phyloP scores from a whole-genome alignment of 2,888 invertebrate species.

The Microplitis deprimator region DNA sequence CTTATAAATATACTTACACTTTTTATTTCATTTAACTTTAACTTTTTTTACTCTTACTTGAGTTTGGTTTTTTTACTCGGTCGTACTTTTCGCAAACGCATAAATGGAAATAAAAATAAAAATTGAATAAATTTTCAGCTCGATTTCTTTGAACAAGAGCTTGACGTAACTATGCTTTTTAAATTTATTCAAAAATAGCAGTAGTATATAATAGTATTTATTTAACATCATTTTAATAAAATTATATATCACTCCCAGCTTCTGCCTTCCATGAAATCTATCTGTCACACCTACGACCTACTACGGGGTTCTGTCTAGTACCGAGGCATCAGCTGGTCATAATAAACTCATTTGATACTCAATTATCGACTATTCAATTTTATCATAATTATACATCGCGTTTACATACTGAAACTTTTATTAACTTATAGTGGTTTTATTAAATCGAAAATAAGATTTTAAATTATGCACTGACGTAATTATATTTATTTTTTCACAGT shows the following conservation, averaged over 20 bases:
- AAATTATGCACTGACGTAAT: no score
- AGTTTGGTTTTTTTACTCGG: neutral
- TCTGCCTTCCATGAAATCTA: slow-evolving; percentile 50
- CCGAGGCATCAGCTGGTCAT: neutral
- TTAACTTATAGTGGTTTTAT: no score
- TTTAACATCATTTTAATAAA: neutral
- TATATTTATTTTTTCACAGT: no score
- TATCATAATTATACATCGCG: no score
- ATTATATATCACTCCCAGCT: slow-evolving; percentile 43
- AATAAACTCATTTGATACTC: neutral
- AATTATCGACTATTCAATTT: neutral
- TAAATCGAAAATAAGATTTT: no score
- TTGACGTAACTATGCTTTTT: no score
- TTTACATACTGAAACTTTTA: no score
- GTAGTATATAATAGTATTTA: no score
- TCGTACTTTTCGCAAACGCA: neutral
- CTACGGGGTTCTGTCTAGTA: neutral
- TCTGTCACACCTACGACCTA: slow-evolving; percentile 45
- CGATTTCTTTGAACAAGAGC: no score
- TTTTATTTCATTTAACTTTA: neutral
- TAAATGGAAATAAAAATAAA: neutral
- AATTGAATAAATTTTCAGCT: neutral
- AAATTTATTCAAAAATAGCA: no score
- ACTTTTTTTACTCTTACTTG: no score
- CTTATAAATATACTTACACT: neutral